Conservation (phyloP, 2,797 vertebrate genomes). For the Rhincodon typus region DNA sequence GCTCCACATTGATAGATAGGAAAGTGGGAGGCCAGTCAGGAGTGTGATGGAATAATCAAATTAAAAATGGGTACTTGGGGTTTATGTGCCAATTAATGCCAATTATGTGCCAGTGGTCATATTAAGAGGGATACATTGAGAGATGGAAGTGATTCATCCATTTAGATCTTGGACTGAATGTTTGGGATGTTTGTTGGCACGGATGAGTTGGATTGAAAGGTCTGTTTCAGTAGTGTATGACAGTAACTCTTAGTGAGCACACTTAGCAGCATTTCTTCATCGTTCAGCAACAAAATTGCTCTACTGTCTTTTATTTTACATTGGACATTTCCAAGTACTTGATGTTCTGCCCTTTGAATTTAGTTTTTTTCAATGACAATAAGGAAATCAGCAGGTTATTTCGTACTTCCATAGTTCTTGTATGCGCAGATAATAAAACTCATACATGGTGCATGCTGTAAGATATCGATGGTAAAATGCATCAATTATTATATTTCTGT, state of each 20-base stretch:
- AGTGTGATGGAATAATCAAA: background rate
- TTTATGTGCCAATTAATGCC: background rate
- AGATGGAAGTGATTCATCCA: too few relatives aligned
- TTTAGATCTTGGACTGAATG: background rate
- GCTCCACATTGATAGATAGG: too few relatives aligned
- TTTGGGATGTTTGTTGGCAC: too few relatives aligned
- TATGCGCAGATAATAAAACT: background rate
- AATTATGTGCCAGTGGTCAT: background rate
- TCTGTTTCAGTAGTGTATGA: too few relatives aligned
- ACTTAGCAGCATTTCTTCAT: background rate
- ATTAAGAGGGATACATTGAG: too few relatives aligned
- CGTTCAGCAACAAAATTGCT: background rate
- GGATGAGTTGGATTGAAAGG: too few relatives aligned
- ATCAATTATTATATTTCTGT: background rate
- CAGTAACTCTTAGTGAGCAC: background rate
- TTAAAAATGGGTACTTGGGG: background rate
- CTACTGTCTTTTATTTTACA: background rate
- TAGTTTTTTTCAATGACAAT: background rate
- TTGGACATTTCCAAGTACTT: background rate
- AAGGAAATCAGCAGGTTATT: background rate
- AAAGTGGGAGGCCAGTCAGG: background rate
- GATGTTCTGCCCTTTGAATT: background rate
- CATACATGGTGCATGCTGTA: background rate
- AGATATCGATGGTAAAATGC: background rate
- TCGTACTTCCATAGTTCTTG: background rate